Base-by-base conservation (phyloP, 1,140 invertebrate species). In the Eurosta solidaginis region DNA sequence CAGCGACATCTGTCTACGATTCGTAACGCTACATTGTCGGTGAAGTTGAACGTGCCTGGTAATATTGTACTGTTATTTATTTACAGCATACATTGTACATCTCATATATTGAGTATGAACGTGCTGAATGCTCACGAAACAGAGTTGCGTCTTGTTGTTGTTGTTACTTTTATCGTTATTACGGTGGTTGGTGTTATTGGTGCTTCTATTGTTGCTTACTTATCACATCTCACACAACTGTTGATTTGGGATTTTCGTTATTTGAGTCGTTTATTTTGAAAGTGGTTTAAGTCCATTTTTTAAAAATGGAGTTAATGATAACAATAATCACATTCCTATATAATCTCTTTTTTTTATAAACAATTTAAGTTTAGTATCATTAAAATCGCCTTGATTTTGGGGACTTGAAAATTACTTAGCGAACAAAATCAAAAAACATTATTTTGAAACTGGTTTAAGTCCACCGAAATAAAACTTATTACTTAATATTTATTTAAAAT, bases 1-100 rank as follows among this genome's bases (percentile, higher is more conserved):
- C 59, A 68, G 59, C 59, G 59, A 68, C 59, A 68, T 68, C 59
- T 68, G 59, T 29, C 59, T 20, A 20, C 59, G 22, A 68, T 68
- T 68, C 33, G 59, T 40, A 68, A 68, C n/a, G 59, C 59, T n/a
- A 40, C 59, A 68, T 68, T 40, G 59, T 17, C 59, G 59, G 33
- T 68, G 59, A 40, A 40, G 59, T 40, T 68, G 59, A 68, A 20
- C 59, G 33, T 68, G 59, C 33, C 33, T 40, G 33, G 20, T 27
- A 12, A 54, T 27, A n/a, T n/a, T n/a, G n/a, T 54, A 54, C 27
- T 54, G n/a, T 20, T 40, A 29, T 29, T 54, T 10, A 14, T 54
- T 68, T 68, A 33, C 14, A 20, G 17, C n/a, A 68, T 40, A 54
- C 27, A n/a, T 59, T n/a, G 29, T 29, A 33, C 7, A 36, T 4